These are phyloP conservation scores for Butorides virescens DNA, from an alignment of 2,113 vertebrate species.

Conservation along the genomic window DNA sequence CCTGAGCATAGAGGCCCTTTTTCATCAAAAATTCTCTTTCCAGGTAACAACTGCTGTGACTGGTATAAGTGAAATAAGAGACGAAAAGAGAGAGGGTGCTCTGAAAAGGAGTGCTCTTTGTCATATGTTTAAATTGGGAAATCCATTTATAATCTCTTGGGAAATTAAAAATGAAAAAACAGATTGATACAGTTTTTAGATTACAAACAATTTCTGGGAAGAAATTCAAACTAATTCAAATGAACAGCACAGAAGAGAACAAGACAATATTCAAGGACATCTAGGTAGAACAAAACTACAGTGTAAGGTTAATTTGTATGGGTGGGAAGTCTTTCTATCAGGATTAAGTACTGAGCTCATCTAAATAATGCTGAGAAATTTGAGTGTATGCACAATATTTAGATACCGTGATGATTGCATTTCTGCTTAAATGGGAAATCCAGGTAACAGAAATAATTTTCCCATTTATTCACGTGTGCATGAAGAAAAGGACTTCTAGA, in stretches of 20 bases:
- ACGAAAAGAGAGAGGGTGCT: background rate
- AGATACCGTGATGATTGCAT: slow-evolving; percentile 53
- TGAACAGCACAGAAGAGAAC: slow-evolving; percentile 4
- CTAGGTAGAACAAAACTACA: slow-evolving; percentile 48
- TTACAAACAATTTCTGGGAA: slow-evolving; percentile 53
- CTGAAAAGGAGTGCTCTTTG: background rate
- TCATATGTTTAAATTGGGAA: background rate
- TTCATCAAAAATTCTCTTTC: background rate
- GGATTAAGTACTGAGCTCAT: slow-evolving; percentile 42
- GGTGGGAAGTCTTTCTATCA: slow-evolving; percentile 60
- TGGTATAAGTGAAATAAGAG: background rate
- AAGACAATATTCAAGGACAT: slow-evolving; percentile 57
- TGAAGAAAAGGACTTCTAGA: slow-evolving; percentile 67
- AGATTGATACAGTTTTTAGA: slow-evolving; percentile 44
- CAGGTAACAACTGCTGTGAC: background rate
- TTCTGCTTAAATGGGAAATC: slow-evolving; percentile 63
- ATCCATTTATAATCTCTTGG: background rate
- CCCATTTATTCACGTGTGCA: slow-evolving; percentile 61
- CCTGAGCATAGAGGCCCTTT: background rate
- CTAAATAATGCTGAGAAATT: slow-evolving; percentile 52
- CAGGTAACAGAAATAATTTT: slow-evolving; percentile 67
- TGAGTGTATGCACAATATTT: slow-evolving; percentile 49
- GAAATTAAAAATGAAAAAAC: slow-evolving; percentile 53
- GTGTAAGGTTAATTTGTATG: slow-evolving; percentile 70
- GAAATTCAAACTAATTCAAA: slow-evolving; percentile 55